These are phyloP conservation scores for Mycalesis mineus DNA, from an alignment of 2,888 invertebrate genomes.

Conservation along the genomic window DNA sequence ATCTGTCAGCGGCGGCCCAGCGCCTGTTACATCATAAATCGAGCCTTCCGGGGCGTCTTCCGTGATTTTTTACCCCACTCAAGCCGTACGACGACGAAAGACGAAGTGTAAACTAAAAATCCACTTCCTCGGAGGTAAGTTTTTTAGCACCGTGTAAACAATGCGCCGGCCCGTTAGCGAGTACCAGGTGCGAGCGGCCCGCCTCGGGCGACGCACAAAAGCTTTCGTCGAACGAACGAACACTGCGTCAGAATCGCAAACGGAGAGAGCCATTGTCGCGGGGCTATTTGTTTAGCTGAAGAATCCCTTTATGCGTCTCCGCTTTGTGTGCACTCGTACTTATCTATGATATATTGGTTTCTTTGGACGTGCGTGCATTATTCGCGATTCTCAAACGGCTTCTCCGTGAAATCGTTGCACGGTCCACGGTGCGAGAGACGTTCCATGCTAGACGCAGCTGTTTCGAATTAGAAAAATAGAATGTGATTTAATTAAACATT, in stretches of 20 bases:
- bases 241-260: slow-evolving; percentile 53
- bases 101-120: slow-evolving; percentile 71
- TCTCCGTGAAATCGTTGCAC: slow-evolving; percentile 38
- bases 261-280: slow-evolving; percentile 50
- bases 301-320: slow-evolving; percentile 55
- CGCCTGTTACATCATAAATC: slow-evolving; percentile 71
- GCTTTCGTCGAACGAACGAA: slow-evolving; percentile 67
- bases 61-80: slow-evolving; percentile 66
- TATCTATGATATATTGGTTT: slow-evolving; percentile 68
- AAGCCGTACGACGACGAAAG: slow-evolving; percentile 70
- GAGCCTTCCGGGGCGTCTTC: slow-evolving; percentile 72
- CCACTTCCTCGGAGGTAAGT: slow-evolving; percentile 60
- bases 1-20: slow-evolving; percentile 65
- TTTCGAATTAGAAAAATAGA: slow-evolving; percentile 57
- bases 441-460: slow-evolving; percentile 54
- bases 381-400: slow-evolving; percentile 37
- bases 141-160: slow-evolving; percentile 69
- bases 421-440: slow-evolving; percentile 29
- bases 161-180: slow-evolving; percentile 38
- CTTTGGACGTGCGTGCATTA: slow-evolving; percentile 50
- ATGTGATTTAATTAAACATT: slow-evolving; percentile 77
- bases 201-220: slow-evolving; percentile 67
- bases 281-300: slow-evolving; percentile 59
- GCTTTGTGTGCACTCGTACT: slow-evolving; percentile 50
- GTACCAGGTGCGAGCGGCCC: slow-evolving; percentile 60